Conservation (phyloP, 2,888 invertebrate genomes). For the Ophioninae sp. region DNA sequence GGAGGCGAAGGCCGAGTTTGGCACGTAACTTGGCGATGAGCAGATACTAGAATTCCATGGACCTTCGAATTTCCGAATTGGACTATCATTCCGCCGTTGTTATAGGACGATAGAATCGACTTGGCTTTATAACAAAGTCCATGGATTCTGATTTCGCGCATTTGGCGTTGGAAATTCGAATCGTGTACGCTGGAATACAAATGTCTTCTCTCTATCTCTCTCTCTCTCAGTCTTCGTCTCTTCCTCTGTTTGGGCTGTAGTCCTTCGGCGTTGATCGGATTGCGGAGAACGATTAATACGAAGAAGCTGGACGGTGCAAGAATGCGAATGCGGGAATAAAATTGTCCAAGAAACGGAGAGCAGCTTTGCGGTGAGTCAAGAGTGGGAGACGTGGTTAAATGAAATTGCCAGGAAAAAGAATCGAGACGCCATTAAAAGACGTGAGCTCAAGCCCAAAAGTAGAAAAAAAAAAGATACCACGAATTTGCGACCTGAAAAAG, state of each 20-base stretch:
- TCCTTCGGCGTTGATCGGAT: conserved; percentile 29
- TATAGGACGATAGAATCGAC: conserved; percentile 17
- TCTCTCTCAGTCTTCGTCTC: background rate
- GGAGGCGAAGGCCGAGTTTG: conserved; percentile 18
- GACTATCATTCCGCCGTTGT: conserved; percentile 52
- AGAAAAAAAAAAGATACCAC: background rate
- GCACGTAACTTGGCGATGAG: conserved; percentile 24
- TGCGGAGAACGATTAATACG: conserved; percentile 47
- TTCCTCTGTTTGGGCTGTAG: background rate
- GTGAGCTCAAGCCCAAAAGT: background rate
- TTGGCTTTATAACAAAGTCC: conserved; percentile 21
- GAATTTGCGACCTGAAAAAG: background rate
- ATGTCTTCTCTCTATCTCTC: conserved; percentile 17
- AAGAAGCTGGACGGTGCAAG: conserved; percentile 5
- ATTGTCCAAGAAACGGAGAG: background rate
- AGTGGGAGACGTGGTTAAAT: background rate
- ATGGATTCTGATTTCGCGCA: conserved; percentile 37
- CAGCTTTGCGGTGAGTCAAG: background rate
- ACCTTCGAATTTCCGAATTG: conserved; percentile 59
- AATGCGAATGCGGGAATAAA: background rate
- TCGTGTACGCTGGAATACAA: conserved; percentile 41
- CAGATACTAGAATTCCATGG: conserved; percentile 57
- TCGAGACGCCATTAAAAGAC: background rate
- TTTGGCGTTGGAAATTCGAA: conserved; percentile 46
- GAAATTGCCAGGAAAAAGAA: background rate